Conservation (phyloP, 2,113 vertebrate species). For the Peucedramus taeniatus region DNA sequence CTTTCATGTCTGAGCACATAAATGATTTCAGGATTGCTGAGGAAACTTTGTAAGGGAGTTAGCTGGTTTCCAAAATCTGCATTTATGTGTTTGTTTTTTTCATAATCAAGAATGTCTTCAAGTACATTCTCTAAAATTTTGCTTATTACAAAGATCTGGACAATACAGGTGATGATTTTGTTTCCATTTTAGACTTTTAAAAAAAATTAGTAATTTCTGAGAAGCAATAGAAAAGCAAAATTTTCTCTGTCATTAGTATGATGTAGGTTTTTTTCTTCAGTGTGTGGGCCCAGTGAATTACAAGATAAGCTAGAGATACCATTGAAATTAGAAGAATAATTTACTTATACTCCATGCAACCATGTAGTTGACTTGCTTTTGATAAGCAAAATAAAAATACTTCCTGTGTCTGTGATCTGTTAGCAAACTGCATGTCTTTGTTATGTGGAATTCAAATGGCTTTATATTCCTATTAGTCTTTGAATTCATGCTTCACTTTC, state of each 20-base stretch:
- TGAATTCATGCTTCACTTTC: conserved; percentile 32
- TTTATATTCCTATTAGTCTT: conserved; percentile 23
- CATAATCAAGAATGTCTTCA: not conserved
- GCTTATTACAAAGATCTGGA: not conserved
- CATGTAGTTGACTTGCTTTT: not conserved
- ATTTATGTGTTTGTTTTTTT: not conserved
- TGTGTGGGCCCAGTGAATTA: not conserved
- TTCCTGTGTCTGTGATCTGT: not conserved
- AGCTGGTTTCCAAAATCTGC: not conserved
- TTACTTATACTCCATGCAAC: not conserved
- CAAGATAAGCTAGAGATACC: not conserved
- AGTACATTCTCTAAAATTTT: not conserved
- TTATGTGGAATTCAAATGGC: conserved; percentile 37
- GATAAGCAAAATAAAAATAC: not conserved
- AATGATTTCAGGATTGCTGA: not conserved
- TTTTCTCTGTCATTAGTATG: not conserved
- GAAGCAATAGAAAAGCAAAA: not conserved
- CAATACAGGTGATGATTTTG: not conserved
- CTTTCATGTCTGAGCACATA: conserved; percentile 38
- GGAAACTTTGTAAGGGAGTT: not conserved
- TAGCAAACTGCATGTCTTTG: conserved; percentile 33
- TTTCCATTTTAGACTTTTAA: not conserved
- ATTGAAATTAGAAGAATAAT: not conserved
- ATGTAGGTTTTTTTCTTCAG: not conserved
- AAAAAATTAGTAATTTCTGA: not conserved